Conservation (phyloP, 1,140 invertebrate genomes). For the Rhopalosiphum maidis region DNA sequence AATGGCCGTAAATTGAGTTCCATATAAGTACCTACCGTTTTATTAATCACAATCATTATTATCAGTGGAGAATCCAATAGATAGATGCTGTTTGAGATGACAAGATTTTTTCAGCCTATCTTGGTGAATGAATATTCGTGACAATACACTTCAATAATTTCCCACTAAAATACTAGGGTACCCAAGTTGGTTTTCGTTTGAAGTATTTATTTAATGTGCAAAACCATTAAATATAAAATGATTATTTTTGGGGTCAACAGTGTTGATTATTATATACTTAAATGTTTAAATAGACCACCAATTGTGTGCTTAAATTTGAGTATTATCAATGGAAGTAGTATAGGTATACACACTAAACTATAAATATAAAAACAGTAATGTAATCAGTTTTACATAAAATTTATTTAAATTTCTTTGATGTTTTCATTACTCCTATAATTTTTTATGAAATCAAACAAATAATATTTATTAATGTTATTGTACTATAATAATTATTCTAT, state of each 20-base stretch:
- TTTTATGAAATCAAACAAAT: too few relatives aligned
- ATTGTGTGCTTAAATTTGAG: neutral
- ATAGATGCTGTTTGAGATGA: neutral
- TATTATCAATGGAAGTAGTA: neutral
- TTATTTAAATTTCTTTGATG: neutral
- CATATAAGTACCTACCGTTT: too few relatives aligned
- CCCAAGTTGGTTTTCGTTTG: neutral
- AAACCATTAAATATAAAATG: neutral
- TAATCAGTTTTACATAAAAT: neutral
- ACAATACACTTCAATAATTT: constrained; percentile 16
- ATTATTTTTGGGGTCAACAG: constrained; percentile 17
- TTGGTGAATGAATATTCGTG: neutral
- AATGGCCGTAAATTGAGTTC: too few relatives aligned
- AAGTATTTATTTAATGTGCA: constrained; percentile 4
- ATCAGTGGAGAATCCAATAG: neutral
- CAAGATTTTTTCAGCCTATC: neutral
- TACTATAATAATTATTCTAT: too few relatives aligned
- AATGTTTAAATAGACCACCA: neutral
- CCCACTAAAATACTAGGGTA: neutral
- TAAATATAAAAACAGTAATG: neutral
- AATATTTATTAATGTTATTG: too few relatives aligned
- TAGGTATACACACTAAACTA: neutral
- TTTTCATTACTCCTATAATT: neutral
- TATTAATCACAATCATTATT: neutral
- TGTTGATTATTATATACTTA: neutral